Base-by-base conservation (phyloP, 2,888 invertebrate species). In the Phalangium opilio region DNA sequence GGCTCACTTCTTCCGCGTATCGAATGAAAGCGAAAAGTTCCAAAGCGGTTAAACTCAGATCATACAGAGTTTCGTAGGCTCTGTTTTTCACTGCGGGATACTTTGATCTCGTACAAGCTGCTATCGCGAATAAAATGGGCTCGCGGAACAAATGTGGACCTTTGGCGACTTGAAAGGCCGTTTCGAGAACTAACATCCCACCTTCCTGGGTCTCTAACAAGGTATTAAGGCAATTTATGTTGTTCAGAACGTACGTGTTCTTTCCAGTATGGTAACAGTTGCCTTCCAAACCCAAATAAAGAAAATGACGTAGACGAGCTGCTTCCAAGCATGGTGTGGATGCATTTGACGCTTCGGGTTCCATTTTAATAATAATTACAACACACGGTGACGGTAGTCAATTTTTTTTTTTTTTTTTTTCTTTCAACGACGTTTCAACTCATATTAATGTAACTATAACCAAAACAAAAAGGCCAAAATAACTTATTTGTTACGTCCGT, bases 21-120 rank as follows among this genome's bases (percentile, higher is more conserved):
- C 74, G 74, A 46, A 75, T 68, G 55, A 79, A 79, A 19, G 74
- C 65, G 66, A 80, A 71, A 60, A 81, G 68, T 55, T 77, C 70
- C 54, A 78, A 74, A 8, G 81, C 75, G 43, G 72, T 72, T 51
- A 70, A 70, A 59, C 76, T 77, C 33, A 81, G 66, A 58, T 73
- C 68, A 46, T 65, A 57, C 2, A 74, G 66, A 12, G 67, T 69
- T 46, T 68, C 67, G 54, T 77, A 78, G 1, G 73, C 72, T 3
- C 69, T 69, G 48, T 69, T 66, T 55, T 75, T 74, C 2, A 75
- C 66, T 38, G 59, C 56, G 42, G 64, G 54, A 63, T 63, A 62
- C 57, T 58, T 58, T 8, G 61, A 61, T 51, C 72, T 66, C 2
- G 76, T 67, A 59, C 77, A 78, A 58, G 77, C 70, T 2, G 77